Conservation (phyloP, 2,797 vertebrate species). For the Clarias fuscus region DNA sequence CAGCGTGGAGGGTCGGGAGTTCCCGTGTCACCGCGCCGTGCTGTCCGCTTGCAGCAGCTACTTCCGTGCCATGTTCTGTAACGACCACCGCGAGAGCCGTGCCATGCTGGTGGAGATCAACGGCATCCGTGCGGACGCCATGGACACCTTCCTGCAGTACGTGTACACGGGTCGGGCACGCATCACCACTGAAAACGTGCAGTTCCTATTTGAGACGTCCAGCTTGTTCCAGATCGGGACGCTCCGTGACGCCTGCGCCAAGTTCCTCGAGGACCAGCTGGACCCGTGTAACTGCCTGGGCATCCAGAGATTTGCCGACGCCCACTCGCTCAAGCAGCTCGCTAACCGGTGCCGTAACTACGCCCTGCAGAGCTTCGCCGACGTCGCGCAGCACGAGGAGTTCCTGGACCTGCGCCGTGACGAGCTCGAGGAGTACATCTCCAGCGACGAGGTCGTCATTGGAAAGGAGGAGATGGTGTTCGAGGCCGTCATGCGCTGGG, state of each 20-base stretch:
- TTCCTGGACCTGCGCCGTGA: conserved; percentile 90
- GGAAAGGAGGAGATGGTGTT: conserved; percentile 94
- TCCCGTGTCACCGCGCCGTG: conserved; percentile 94
- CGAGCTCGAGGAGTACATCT: conserved; percentile 93
- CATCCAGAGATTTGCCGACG: conserved; percentile 94
- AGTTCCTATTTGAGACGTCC: conserved; percentile 96
- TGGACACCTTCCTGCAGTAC: conserved; percentile 95
- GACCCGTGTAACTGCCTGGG: conserved; percentile 98
- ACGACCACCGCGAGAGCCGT: conserved; percentile 93
- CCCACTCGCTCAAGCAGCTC: conserved; percentile 90
- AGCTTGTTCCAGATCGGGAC: conserved; percentile 94
- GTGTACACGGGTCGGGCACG: conserved; percentile 96
- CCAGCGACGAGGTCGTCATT: conserved; percentile 89
- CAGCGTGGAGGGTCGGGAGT: conserved; percentile 94
- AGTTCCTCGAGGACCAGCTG: conserved; percentile 96
- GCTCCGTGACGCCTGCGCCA: conserved; percentile 92
- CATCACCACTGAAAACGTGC: conserved; percentile 96
- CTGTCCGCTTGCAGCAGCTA: conserved; percentile 97
- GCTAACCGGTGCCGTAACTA: conserved; percentile 89
- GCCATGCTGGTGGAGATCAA: conserved; percentile 99
- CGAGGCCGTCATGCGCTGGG: conserved; percentile 96
- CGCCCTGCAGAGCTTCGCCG: conserved; percentile 87
- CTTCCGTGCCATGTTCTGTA: conserved; percentile 99
- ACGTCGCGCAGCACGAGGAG: conserved; percentile 93
- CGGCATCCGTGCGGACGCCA: conserved; percentile 92